Conservation (phyloP, 2,113 vertebrate genomes). For the Odobenus rosmarus region DNA sequence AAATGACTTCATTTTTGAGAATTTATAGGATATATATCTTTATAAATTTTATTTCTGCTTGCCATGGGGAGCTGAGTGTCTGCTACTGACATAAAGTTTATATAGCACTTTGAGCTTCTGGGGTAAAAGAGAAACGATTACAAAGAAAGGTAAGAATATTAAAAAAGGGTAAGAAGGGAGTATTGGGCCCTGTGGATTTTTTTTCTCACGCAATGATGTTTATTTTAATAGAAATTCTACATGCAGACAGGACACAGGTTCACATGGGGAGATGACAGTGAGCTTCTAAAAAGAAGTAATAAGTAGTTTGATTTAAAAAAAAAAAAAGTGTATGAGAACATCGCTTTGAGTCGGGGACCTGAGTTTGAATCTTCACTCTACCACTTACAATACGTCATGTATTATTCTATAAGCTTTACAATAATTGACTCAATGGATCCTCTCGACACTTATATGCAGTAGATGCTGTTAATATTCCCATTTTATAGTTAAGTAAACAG, state of each 20-base stretch:
- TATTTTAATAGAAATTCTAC: not conserved
- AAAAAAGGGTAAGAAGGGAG: not conserved
- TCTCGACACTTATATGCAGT: not conserved
- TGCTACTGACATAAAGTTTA: constrained; percentile 64
- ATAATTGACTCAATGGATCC: not conserved
- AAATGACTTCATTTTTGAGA: constrained; percentile 65
- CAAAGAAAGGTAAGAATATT: not conserved
- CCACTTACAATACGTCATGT: not conserved
- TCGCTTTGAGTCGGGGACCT: not conserved
- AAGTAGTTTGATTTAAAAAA: not conserved
- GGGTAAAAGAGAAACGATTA: constrained; percentile 11
- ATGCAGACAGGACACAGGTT: not conserved
- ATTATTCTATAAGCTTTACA: not conserved
- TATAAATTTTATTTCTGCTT: constrained; percentile 65
- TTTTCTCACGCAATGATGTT: not conserved
- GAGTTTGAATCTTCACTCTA: not conserved
- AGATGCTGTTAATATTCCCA: not conserved
- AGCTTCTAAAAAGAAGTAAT: constrained; percentile 10
- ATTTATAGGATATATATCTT: constrained; percentile 17
- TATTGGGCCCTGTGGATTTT: not conserved
- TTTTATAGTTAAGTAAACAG: not conserved
- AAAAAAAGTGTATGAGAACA: not conserved
- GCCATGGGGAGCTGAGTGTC: constrained; percentile 36
- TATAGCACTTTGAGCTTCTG: constrained; percentile 50
- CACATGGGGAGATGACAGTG: not conserved